phyloP scores from a whole-genome alignment of 2,888 invertebrate species.

The Mayetiola destructor region DNA sequence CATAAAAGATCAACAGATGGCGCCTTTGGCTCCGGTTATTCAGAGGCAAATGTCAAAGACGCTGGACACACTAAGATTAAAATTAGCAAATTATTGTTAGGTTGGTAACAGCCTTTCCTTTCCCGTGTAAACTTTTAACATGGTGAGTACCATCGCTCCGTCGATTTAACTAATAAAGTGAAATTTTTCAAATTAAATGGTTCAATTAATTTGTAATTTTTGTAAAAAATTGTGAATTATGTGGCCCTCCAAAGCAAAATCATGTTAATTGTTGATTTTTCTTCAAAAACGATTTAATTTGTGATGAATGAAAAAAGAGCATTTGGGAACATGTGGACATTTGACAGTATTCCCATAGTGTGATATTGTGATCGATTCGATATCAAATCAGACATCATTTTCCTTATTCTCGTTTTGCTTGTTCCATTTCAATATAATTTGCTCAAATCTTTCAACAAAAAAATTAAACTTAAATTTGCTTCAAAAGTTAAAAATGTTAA shows the following conservation, averaged over 20 bases:
- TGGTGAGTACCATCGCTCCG: slow-evolving; percentile 4
- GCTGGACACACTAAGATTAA: neutral
- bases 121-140: slow-evolving; percentile 13
- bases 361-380: too few species aligned
- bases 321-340: slow-evolving; percentile 1
- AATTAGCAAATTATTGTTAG: neutral
- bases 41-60: neutral
- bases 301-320: neutral
- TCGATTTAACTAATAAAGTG: neutral
- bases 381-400: too few species aligned
- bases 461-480: neutral
- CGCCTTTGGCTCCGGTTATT: neutral
- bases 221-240: neutral
- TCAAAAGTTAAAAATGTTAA: neutral
- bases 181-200: neutral
- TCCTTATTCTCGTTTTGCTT: too few species aligned
- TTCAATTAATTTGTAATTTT: neutral
- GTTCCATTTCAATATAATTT: too few species aligned
- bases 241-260: neutral
- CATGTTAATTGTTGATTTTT: neutral
- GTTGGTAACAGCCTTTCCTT: slow-evolving; percentile 9
- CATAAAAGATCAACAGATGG: neutral
- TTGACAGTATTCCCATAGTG: slow-evolving; percentile 3
- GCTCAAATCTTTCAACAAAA: too few species aligned
- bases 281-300: neutral